Evolutionary conservation across 2,888 invertebrate species (phyloP), one percentile per base, ranked within the genome.

Genomic region (Eupithecia dodoneata): DNA sequence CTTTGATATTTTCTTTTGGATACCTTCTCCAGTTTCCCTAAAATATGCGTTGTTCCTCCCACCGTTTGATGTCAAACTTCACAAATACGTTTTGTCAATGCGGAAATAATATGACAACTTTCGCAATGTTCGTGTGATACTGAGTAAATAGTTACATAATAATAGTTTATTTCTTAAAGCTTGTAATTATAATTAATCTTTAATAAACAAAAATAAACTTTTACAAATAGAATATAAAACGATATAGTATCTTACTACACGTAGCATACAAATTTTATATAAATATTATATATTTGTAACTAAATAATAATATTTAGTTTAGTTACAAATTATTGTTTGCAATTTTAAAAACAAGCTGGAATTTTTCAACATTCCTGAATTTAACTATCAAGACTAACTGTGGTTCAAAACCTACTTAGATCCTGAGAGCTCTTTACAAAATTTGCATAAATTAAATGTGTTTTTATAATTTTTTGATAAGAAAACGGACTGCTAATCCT

Each of bases 11-110:
- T 52, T 52, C 52, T 52, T 52, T n/a, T n/a, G 52, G 65, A 65
- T 41, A 65, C 12, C 13, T 30, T 30, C 30, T 30, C 41, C 18
- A 30, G 65, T 65, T 65, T 41, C 65, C 65, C 13, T 65, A 18
- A n/a, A 18, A 59, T 59, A 59, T 41, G 13, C 65, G 12, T 85
- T 73, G 73, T 59, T 41, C 13, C 66, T 42, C 66, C 15, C 42
- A 66, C 6, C 42, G 66, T 42, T 66, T 66, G 66, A 66, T 42
- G 41, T 66, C n/a, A 66, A 66, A 42, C 66, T 66, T 65, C 66
- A 66, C 15, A 66, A 71, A 71, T 52, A 75, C n/a, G 42, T 71
- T 75, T 65, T n/a, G 49, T 72, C 71, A 71, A 52, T 75, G 13
- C 44, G 52, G 52, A 52, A 65, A 66, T 52, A 41, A 65, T 42